Conservation (phyloP, 2,797 vertebrate species). For the Tinamus major region DNA sequence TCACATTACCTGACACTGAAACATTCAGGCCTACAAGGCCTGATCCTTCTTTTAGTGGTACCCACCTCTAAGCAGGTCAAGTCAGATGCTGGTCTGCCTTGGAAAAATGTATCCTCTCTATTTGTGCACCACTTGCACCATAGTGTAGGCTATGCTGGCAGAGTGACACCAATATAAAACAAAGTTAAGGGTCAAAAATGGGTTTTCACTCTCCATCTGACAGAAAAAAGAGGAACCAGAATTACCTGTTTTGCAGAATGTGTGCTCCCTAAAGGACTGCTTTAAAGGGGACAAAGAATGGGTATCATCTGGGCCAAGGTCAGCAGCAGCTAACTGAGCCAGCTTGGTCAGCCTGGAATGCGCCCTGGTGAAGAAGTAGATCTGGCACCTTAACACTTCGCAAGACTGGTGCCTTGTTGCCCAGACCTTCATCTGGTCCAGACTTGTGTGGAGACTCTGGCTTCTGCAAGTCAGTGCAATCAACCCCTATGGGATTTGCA, state of each 20-base stretch:
- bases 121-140: background rate
- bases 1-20: background rate
- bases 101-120: background rate
- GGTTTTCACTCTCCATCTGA: background rate
- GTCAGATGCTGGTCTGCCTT: background rate
- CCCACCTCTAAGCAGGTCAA: no score
- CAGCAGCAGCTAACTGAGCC: background rate
- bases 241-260: background rate
- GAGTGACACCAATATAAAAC: background rate
- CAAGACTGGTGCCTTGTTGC: background rate
- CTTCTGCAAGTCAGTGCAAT: background rate
- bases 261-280: background rate
- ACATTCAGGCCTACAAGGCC: background rate
- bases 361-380: background rate
- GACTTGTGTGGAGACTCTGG: background rate
- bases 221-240: background rate
- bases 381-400: background rate
- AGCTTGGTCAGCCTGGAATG: background rate
- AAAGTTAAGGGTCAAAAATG: background rate
- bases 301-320: background rate
- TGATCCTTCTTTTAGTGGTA: background rate
- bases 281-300: background rate
- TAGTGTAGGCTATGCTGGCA: background rate
- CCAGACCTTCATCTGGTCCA: background rate
- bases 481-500: background rate